Percentiles rank a stretch among this genome's conserved stretches.
Conservation (phyloP, 2,797 vertebrate species). For the Notoglanidium macrostoma region DNA sequence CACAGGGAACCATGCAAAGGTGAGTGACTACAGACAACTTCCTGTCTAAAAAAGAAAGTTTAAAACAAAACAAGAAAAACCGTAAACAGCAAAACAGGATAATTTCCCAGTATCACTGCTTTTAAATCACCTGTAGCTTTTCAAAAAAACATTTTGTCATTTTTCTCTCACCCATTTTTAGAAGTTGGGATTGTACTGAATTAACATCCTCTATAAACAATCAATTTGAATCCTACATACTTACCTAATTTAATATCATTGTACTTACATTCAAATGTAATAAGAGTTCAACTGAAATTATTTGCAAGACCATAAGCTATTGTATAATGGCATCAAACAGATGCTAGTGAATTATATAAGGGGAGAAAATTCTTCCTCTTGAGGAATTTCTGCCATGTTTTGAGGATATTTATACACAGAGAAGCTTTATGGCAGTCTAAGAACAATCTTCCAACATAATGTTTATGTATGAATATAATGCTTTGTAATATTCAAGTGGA, state of each 20-base stretch:
- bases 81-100: slow-evolving; percentile 16
- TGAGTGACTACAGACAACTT: slow-evolving; percentile 34
- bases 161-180: not conserved
- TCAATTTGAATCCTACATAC: not conserved
- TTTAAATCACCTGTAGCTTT: not conserved
- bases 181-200: not conserved
- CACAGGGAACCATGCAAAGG: slow-evolving; percentile 47
- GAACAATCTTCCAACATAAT: slow-evolving; percentile 35
- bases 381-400: slow-evolving; percentile 64
- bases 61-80: slow-evolving; percentile 14
- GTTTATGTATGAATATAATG: not conserved
- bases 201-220: not conserved
- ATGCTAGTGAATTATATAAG: not conserved
- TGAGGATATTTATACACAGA: slow-evolving; percentile 56
- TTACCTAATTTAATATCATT: not conserved
- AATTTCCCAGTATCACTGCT: slow-evolving; percentile 4
- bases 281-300: not conserved
- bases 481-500: not conserved
- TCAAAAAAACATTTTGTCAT: not conserved
- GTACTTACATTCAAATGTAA: not conserved
- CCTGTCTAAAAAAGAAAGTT: slow-evolving; percentile 16
- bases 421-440: slow-evolving; percentile 50
- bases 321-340: slow-evolving; percentile 6
- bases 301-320: not conserved
- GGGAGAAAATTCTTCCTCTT: slow-evolving; percentile 27